These are phyloP conservation scores for Cavia porcellus DNA, from an alignment of 2,113 vertebrate species.

Conservation along the genomic window DNA sequence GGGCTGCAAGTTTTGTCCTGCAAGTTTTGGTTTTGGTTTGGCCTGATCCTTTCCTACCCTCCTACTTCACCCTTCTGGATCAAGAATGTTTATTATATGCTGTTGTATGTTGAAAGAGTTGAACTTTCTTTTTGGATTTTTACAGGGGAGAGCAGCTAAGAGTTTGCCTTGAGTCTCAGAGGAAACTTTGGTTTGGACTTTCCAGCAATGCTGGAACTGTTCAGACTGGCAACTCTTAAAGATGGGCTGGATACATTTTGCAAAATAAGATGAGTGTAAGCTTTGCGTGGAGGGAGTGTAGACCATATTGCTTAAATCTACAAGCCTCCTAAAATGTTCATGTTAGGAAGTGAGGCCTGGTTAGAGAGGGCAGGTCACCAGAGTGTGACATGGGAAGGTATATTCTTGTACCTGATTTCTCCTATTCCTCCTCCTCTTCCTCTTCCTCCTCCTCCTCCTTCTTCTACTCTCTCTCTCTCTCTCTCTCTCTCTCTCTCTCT, in stretches of 20 bases:
- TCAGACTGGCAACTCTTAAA: neutral
- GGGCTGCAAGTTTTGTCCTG: neutral
- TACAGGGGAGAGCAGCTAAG: neutral
- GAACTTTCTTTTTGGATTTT: neutral
- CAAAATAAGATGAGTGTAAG: neutral
- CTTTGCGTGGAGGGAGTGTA: neutral
- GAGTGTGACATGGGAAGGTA: neutral
- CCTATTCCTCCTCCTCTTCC: neutral
- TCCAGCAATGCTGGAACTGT: neutral
- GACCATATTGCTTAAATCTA: neutral
- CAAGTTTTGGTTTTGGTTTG: neutral
- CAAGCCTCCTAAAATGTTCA: neutral
- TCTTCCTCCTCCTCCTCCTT: too few relatives aligned
- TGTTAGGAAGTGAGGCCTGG: neutral
- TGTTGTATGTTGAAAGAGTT: neutral
- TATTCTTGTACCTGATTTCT: neutral
- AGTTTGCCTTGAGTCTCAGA: neutral
- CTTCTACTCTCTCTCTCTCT: rapidly evolving
- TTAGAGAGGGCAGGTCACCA: neutral
- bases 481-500: neutral
- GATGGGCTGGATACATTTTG: neutral
- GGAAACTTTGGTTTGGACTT: neutral
- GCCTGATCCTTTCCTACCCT: neutral
- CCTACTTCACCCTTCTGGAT: neutral
- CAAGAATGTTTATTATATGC: neutral